Evolutionary conservation across 2,797 vertebrate genomes (phyloP), one percentile per base, ranked within the genome.

Genomic region (Caiman crocodilus): DNA sequence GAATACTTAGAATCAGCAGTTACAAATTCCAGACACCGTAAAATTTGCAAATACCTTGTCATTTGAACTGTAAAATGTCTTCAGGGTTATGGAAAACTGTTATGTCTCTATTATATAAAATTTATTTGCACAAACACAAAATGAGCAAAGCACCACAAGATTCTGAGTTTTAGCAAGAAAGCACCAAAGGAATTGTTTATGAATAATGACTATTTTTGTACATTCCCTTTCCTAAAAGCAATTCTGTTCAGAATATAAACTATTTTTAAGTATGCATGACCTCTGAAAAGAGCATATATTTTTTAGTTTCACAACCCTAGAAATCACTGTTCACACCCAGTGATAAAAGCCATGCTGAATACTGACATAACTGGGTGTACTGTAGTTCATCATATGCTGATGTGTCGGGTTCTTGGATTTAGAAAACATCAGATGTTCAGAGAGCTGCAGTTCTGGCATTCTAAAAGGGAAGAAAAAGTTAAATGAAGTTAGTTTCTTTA

Each of bases 321-420:
- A 94, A 93, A 90, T 94, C 91, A 3, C 58, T n/a, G 95, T 76
- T 96, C 91, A 96, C 95, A 3, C 97, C 97, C 97, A 96, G 83
- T 96, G 97, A 97, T 96, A 96, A 96, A 96, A 96, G 88, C 94
- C 93, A 83, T 88, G 90, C 94, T 96, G 60, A 94, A 93, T 87
- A 94, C 93, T 98, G 97, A 97, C 94, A 88, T 97, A 97, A 97
- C 84, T 67, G 97, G 95, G 97, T 94, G 97, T 97, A 97, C 91
- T 97, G 18, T 9, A 96, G 97, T 96, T 97, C 95, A 97, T 96
- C 87, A 95, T 82, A 89, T 56, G 87, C 73, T 88, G 90, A 92
- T 56, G 71, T 87, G 87, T 96, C 91, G 95, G 81, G 21, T 74
- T 87, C 28, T 63, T 81, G 81, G 90, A 93, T 89, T 95, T 91